Evolutionary conservation across 2,888 invertebrate species (phyloP), one percentile per base, ranked within the genome.

Genomic region (Rhagophthalmus giganteus): DNA sequence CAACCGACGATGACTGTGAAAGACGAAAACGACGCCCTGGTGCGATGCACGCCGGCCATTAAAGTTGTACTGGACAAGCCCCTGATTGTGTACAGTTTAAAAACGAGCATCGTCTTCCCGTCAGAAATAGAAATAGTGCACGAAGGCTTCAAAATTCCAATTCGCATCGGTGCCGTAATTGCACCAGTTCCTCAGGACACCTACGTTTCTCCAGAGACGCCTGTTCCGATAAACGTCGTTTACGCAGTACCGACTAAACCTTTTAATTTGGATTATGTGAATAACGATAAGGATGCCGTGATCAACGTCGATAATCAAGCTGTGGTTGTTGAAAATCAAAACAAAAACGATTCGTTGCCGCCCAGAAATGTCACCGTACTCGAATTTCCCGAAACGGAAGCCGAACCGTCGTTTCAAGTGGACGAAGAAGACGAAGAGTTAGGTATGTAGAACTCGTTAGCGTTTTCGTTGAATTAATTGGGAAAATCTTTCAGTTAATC

Each of bases 181-280:
- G 78, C 75, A 4, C 76, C 78, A 4, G 69, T 76, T 1, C 50
- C 63, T 9, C 61, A 64, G 13, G 56, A 67, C 37, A 63, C 66
- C 1, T 71, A 59, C 52, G 66, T 73, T 4, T 70, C 71, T 0
- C 57, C 61, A 2, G 65, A 70, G 30, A 66, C 69, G 2, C 77
- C 78, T 3, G 62, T 74, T 42, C 58, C 69, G 7, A 60, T 76
- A 34, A 63, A 63, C 13, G 70, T 74, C 2, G 72, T 78, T 11
- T 78, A 76, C 57, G 77, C 76, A 8, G 65, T 76, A 30, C 76
- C 77, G 2, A 71, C 74, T 0, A 66, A 65, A 46, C 74, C 76
- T 1, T 55, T 73, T 15, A 50, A 50, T 25, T 37, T 66, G 6
- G 63, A 66, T 55, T 62, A 64, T 38, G 60, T 64, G 25, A 64